Evolutionary conservation across 2,797 vertebrate species (phyloP), one percentile per base, ranked within the genome.

Genomic region (Toxotes lorentzi): DNA sequence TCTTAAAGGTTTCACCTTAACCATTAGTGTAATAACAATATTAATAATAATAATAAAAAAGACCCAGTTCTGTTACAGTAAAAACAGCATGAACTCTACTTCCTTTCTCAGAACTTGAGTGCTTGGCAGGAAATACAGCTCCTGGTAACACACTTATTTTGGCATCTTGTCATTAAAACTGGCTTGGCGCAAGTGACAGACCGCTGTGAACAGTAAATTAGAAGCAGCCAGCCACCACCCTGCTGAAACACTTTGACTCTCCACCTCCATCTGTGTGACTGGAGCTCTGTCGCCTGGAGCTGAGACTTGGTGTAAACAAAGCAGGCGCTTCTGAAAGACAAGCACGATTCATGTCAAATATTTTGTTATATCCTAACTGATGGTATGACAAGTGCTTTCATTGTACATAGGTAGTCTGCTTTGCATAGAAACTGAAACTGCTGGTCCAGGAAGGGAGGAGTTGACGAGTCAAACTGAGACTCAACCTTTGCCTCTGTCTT

Each of bases 141-240:
- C 38, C 69, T 58, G 73, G 78, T 77, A 64, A 80, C 63, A 59
- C 60, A 17, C 80, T 67, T 40, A 51, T 61, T 82, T 72, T 68
- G 66, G 82, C 73, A 74, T 83, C 79, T 80, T 78, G 73, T 89
- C 83, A 85, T 93, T 87, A 89, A 90, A 91, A 76, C 50, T 7
- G 62, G 17, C 76, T 62, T 75, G 70, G 78, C 78, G 65, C 58
- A 59, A 85, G 69, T 56, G 79, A 82, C 76, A 81, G 72, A 78
- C 67, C 24, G 24, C 79, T 30, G 47, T 60, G 70, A 56, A 63
- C 35, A 59, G 70, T 83, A 78, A 89, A 92, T 88, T 69, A 86
- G 73, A 70, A 70, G 71, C 70, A 80, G 81, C 65, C 72, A 73
- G 76, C 58, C 82, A 21, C 78, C 79, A 59, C 69, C 71, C 83